A percentile compares a stretch with the other conserved stretches of the same genome.
Evolutionary conservation across 2,113 vertebrate genomes (phyloP).

Genomic region (Zapus hudsonius): DNA sequence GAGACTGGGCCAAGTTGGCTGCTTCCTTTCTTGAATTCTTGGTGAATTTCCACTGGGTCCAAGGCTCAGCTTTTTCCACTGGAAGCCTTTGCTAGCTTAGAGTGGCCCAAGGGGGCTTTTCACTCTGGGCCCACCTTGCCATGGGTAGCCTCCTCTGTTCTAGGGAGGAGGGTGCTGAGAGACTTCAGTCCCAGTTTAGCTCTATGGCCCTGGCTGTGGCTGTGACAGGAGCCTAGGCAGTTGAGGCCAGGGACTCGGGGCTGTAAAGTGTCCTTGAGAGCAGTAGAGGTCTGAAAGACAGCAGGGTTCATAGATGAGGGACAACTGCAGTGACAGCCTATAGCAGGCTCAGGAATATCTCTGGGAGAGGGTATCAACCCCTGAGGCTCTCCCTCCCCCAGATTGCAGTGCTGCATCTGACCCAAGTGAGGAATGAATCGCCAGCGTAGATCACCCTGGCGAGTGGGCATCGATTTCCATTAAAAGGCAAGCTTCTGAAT

Average conservation of each 20-base stretch:
- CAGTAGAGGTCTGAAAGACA: neutral
- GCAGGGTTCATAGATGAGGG: neutral
- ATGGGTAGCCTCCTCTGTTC: neutral
- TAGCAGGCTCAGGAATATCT: neutral
- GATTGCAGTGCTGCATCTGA: neutral
- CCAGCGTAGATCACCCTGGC: slow-evolving; percentile 76
- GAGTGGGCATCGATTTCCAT: slow-evolving; percentile 80
- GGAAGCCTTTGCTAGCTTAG: neutral
- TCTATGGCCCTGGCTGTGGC: neutral
- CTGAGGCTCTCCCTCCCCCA: neutral
- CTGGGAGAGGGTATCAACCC: neutral
- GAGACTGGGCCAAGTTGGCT: neutral
- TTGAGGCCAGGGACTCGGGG: neutral
- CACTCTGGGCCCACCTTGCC: neutral
- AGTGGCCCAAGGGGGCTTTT: neutral
- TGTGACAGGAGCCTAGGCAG: neutral
- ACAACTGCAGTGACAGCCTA: neutral
- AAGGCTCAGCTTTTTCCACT: neutral
- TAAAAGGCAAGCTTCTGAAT: slow-evolving; percentile 78
- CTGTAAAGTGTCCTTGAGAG: neutral
- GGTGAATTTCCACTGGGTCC: neutral
- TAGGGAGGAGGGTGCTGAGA: neutral
- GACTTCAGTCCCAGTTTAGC: neutral
- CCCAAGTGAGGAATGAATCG: slow-evolving; percentile 64
- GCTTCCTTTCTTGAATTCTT: neutral